A percentile compares a stretch with the other conserved stretches of the same genome.
These are phyloP conservation scores for Baccha elongata DNA, from an alignment of 2,888 invertebrate species.

Conservation along the genomic window DNA sequence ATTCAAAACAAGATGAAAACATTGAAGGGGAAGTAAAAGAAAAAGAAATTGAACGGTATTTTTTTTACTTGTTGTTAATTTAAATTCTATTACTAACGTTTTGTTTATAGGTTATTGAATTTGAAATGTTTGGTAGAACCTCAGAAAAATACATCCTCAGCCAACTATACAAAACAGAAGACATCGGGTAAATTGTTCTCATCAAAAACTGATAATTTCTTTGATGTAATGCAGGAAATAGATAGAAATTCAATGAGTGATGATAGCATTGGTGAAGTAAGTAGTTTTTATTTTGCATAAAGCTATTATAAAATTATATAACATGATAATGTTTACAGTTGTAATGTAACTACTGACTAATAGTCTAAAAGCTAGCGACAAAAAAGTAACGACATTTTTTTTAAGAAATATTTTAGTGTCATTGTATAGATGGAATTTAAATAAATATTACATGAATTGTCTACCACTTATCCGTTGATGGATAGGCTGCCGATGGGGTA, in stretches of 20 bases:
- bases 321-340: too few species aligned
- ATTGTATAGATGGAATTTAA: too few species aligned
- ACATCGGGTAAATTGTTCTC: conserved; percentile 45
- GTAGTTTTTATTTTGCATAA: too few species aligned
- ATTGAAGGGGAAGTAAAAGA: conserved; percentile 76
- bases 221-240: conserved; percentile 66
- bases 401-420: too few species aligned
- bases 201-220: conserved; percentile 55
- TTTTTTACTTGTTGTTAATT: not conserved
- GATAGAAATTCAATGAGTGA: conserved; percentile 55
- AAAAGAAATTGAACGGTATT: conserved; percentile 79
- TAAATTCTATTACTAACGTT: not conserved
- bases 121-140: conserved; percentile 77
- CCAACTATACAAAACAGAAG: conserved; percentile 59
- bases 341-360: too few species aligned
- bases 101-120: conserved; percentile 77
- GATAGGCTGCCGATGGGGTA: too few species aligned
- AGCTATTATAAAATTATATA: too few species aligned
- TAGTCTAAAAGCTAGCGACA: too few species aligned
- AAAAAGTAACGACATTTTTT: too few species aligned
- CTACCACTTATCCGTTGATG: too few species aligned
- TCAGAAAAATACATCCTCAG: conserved; percentile 38
- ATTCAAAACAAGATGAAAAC: conserved; percentile 56
- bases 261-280: conserved; percentile 59
- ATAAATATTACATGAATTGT: too few species aligned